Base-by-base conservation (phyloP, 1,140 invertebrate genomes). In the Sipha flava region DNA sequence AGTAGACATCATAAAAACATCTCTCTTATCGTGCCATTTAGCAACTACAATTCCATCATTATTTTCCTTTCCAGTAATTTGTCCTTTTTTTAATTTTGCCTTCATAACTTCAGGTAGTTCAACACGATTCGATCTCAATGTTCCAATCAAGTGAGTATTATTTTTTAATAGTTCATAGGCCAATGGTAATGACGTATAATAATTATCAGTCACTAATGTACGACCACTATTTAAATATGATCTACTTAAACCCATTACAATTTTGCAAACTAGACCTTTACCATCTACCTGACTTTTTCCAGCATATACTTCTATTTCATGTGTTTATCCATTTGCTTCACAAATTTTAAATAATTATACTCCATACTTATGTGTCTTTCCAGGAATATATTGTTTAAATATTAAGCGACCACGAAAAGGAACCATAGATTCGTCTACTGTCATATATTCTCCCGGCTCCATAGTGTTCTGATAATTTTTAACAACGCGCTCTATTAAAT, bases 181-280 rank as follows among this genome's bases (percentile, higher is more conserved):
- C 23, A 87, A 80, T 31, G 72, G 29, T 29, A 84, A 57, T 26
- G 82, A 85, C 0, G 84, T 85, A 80, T 87, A 86, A 81, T 82
- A 87, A 82, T 87, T 86, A 81, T 87, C 86, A 18, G 84, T 85
- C 80, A 82, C 84, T 29, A 88, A 16, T 21, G 83, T 84, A 81
- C 87, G 85, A 7, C 84, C 84, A 80, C 82, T 82, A 81, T 84
- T 72, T 64, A 85, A 81, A 34, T 21, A 83, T n/a, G n/a, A n/a
- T 66, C 18, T 49, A 29, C 14, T 80, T 72, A 52, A 83, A 29
- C 23, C 26, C 34, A 83, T 37, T 3, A 85, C 84, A 59, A 83
- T 82, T 10, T 83, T 79, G 68, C 83, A 84, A 37, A 23, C 82
- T 81, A 12, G 82, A 18, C 57, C 23, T 18, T 59, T 29, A 14